Evolutionary conservation across 2,797 vertebrate species (phyloP).

Genomic region (Gymnoscopelus braueri): DNA sequence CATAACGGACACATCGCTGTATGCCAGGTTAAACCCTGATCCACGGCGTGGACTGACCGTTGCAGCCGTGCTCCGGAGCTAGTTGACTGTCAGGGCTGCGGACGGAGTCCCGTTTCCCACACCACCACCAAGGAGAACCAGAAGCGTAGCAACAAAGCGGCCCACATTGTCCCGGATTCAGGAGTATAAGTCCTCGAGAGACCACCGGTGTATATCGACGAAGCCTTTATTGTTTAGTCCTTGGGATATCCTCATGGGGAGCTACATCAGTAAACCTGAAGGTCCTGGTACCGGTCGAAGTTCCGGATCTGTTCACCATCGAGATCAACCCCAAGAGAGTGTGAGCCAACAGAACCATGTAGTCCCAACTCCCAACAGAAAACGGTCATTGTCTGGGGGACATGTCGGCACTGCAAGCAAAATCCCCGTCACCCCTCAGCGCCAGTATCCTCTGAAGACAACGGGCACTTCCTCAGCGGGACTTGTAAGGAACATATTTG

Average conservation of each 20-base stretch:
- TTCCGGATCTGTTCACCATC: constrained; percentile 34
- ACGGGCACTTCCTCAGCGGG: constrained; percentile 80
- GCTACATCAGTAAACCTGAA: constrained; percentile 81
- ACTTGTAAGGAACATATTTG: no score
- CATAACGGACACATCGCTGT: constrained; percentile 56
- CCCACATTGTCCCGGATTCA: neutral
- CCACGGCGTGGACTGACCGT: constrained; percentile 69
- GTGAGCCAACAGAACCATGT: constrained; percentile 77
- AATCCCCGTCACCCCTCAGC: constrained; percentile 85
- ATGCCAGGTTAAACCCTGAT: constrained; percentile 77
- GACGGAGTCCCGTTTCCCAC: constrained; percentile 71
- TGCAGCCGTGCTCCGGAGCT: constrained; percentile 72
- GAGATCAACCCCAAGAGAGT: constrained; percentile 69
- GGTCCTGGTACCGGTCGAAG: constrained; percentile 53
- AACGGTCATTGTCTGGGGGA: constrained; percentile 80
- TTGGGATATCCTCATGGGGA: constrained; percentile 84
- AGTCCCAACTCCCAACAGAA: constrained; percentile 74
- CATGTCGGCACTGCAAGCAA: constrained; percentile 50
- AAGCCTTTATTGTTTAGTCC: constrained; percentile 71
- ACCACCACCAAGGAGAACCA: neutral
- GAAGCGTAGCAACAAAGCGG: constrained; percentile 33
- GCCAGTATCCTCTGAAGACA: constrained; percentile 90
- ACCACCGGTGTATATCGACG: constrained; percentile 29
- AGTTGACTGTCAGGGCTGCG: constrained; percentile 72
- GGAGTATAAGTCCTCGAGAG: neutral